Base-by-base conservation (phyloP, 2,797 vertebrate genomes). In the Podargus strigoides region DNA sequence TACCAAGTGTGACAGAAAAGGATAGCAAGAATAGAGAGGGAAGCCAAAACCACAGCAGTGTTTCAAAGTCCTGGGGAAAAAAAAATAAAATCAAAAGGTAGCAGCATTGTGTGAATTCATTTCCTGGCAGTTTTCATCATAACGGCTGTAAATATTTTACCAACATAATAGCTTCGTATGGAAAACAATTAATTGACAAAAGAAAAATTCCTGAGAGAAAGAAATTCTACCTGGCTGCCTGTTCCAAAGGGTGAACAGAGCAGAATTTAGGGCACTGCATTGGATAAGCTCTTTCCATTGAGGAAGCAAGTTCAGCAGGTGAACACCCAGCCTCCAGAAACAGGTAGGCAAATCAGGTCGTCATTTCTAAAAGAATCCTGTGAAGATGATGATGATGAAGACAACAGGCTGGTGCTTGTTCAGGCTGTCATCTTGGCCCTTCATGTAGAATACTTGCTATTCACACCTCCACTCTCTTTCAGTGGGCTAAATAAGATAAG, bases 1-100 rank as follows among this genome's bases (percentile, higher is more conserved):
- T 97, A 97, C 88, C 18, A 90, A 82, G 74, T 41, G 72, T 97
- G 96, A 94, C 94, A 93, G 96, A 63, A 84, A 95, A 88, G 79
- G 79, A 85, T 44, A 89, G 95, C 14, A 73, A 84, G 94, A 89
- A 91, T 28, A 20, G 58, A 89, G 76, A 76, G 28, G 92, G 58
- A 92, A 95, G 86, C 86, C 84, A 86, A 91, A 94, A 91, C 42
- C 69, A 68, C 26, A 36, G 69, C 66, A 84, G 73, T 82, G 88
- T 93, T 94, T 94, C 85, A 60, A 88, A 95, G 87, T 82, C 83
- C 28, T n/a, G 27, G 30, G 10, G 3, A 34, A 32, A 32, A 8
- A 37, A 64, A 50, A 58, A 19, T 7, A 46, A 70, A 73, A 69
- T 59, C 52, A 78, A 89, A 93, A 90, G 14, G 67, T 69, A 93